phyloP scores from a whole-genome alignment of 2,797 vertebrate genomes.

The Moxostoma hubbsi region DNA sequence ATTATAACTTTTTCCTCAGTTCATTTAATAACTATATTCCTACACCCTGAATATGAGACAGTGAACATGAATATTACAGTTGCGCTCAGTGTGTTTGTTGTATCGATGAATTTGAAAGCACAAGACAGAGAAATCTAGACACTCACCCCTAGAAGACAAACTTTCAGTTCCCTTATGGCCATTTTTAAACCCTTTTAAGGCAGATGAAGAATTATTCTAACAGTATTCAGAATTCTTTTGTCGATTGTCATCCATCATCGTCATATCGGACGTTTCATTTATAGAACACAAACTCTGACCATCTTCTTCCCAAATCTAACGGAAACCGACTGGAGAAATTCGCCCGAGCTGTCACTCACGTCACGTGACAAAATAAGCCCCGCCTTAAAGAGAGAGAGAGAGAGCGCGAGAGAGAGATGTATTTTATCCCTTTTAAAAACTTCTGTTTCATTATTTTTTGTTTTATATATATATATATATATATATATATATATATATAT shows the following conservation, averaged over 20 bases:
- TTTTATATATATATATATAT: background rate
- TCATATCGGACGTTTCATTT: slow-evolving; percentile 51
- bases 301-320: slow-evolving; percentile 56
- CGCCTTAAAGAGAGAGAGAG: slow-evolving; percentile 6
- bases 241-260: slow-evolving; percentile 64
- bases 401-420: too few relatives aligned
- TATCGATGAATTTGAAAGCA: background rate
- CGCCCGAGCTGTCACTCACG: slow-evolving; percentile 53
- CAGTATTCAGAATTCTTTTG: slow-evolving; percentile 45
- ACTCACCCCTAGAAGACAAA: slow-evolving; percentile 97
- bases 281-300: slow-evolving; percentile 64
- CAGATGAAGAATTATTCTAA: slow-evolving; percentile 62
- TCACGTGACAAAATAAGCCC: slow-evolving; percentile 56
- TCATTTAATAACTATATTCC: too few relatives aligned
- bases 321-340: slow-evolving; percentile 63
- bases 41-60: too few relatives aligned
- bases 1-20: too few relatives aligned
- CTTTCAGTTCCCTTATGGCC: slow-evolving; percentile 97
- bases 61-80: background rate
- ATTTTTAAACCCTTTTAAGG: slow-evolving; percentile 67
- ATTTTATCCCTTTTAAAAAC: too few relatives aligned
- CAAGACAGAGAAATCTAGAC: slow-evolving; percentile 57
- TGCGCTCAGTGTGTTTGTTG: background rate
- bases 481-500: too few relatives aligned
- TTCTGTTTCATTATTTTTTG: background rate